Evolutionary conservation across 2,888 invertebrate species (phyloP).

Genomic region (Parochlus steinenii): DNA sequence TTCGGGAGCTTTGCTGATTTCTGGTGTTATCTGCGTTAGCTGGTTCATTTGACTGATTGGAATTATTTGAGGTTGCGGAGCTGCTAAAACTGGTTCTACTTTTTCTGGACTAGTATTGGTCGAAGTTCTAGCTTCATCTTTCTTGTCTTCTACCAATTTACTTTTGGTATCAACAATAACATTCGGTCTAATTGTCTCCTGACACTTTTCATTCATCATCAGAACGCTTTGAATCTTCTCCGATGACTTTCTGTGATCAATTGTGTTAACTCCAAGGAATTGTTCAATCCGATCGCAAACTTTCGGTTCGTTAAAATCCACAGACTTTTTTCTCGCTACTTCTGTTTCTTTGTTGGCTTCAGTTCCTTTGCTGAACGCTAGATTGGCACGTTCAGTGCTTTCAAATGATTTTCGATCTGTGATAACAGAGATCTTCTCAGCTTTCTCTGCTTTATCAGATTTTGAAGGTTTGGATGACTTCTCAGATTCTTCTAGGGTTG

Average conservation of each 20-base stretch:
- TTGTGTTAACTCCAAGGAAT: not conserved
- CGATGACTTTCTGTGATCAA: constrained; percentile 4
- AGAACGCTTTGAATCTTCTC: constrained; percentile 13
- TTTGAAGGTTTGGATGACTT: not conserved
- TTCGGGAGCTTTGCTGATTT: not conserved
- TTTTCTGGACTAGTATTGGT: too few species aligned
- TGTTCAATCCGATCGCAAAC: too few species aligned
- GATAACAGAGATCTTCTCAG: constrained; percentile 11
- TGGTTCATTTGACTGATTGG: too few species aligned
- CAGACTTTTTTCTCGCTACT: not conserved
- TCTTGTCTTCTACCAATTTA: not conserved
- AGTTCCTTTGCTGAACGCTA: not conserved
- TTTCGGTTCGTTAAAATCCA: too few species aligned
- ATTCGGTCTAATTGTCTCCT: constrained; percentile 14
- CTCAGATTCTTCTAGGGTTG: not conserved
- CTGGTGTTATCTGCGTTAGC: too few species aligned
- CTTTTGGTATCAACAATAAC: constrained; percentile 16
- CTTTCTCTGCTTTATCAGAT: not conserved
- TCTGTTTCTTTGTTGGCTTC: not conserved
- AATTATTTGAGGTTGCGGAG: too few species aligned
- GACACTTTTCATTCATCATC: constrained; percentile 15
- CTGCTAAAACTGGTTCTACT: too few species aligned
- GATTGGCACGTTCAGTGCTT: not conserved
- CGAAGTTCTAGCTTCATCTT: too few species aligned
- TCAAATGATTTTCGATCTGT: constrained; percentile 4